These are phyloP conservation scores for Pseudorectes ferrugineus DNA, from an alignment of 2,113 vertebrate species.

Conservation along the genomic window DNA sequence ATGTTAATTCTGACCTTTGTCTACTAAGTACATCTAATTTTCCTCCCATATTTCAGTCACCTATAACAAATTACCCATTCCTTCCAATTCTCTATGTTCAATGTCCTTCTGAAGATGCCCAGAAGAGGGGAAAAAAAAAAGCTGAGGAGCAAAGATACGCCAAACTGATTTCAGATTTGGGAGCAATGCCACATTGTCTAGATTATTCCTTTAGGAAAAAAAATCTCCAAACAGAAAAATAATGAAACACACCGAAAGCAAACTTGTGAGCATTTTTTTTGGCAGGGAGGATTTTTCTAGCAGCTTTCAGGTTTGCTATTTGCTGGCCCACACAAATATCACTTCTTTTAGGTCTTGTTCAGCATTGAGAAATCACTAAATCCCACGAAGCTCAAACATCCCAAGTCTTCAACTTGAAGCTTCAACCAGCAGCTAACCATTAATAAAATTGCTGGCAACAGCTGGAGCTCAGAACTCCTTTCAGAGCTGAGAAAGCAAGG, in stretches of 20 bases:
- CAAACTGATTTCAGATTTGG: not conserved
- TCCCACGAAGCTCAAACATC: not conserved
- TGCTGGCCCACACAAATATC: not conserved
- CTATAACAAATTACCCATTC: constrained; percentile 2
- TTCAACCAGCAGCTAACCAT: not conserved
- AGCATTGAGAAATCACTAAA: not conserved
- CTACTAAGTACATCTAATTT: constrained; percentile 38
- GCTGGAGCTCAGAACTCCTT: not conserved
- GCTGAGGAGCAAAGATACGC: not conserved
- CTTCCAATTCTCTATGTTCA: not conserved
- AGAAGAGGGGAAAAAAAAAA: not conserved
- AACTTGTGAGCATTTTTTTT: not conserved
- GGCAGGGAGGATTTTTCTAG: not conserved
- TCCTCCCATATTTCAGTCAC: constrained; percentile 30
- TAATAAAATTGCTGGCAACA: not conserved
- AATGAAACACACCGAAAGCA: not conserved
- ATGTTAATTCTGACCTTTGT: constrained; percentile 64
- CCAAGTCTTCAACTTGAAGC: not conserved
- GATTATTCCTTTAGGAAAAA: not conserved
- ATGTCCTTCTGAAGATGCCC: not conserved
- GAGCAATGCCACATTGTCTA: not conserved
- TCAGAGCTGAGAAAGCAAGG: not conserved
- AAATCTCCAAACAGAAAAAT: not conserved
- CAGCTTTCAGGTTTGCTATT: not conserved
- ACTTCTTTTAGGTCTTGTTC: not conserved